phyloP scores from a whole-genome alignment of 2,888 invertebrate species.

The Caenorhabditis afra region DNA sequence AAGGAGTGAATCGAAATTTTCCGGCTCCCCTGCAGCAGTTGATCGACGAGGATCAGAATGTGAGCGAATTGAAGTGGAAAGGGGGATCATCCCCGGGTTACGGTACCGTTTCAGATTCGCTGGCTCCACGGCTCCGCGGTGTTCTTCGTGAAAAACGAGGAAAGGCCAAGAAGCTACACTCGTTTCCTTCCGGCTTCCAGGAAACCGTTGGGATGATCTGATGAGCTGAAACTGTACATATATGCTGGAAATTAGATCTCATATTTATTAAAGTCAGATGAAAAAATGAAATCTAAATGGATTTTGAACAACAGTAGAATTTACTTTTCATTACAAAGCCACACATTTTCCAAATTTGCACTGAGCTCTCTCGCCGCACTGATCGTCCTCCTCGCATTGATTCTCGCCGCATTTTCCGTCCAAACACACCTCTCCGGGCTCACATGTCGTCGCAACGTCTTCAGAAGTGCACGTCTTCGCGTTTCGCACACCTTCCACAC shows the following conservation, averaged over 20 bases:
- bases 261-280: not conserved
- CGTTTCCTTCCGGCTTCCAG: constrained; percentile 71
- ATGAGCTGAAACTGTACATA: not conserved
- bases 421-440: not conserved
- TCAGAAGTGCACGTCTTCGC: constrained; percentile 2
- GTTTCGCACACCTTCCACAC: constrained; percentile 11
- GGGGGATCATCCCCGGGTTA: not conserved
- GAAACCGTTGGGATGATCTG: constrained; percentile 20
- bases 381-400: constrained; percentile 15
- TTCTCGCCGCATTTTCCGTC: constrained; percentile 22
- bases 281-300: too few relatives aligned
- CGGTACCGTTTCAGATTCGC: constrained; percentile 36
- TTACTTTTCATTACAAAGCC: too few relatives aligned
- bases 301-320: too few relatives aligned
- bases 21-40: constrained; percentile 62
- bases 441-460: not conserved
- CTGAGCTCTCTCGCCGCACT: constrained; percentile 16
- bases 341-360: constrained; percentile 25
- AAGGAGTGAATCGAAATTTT: constrained; percentile 75
- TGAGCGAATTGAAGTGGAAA: constrained; percentile 7
- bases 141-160: constrained; percentile 46
- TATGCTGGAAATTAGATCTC: not conserved
- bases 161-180: constrained; percentile 56
- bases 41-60: constrained; percentile 49
- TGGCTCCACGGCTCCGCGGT: constrained; percentile 51